Evolutionary conservation across 2,113 vertebrate species (phyloP).

Genomic region (Riparia riparia): DNA sequence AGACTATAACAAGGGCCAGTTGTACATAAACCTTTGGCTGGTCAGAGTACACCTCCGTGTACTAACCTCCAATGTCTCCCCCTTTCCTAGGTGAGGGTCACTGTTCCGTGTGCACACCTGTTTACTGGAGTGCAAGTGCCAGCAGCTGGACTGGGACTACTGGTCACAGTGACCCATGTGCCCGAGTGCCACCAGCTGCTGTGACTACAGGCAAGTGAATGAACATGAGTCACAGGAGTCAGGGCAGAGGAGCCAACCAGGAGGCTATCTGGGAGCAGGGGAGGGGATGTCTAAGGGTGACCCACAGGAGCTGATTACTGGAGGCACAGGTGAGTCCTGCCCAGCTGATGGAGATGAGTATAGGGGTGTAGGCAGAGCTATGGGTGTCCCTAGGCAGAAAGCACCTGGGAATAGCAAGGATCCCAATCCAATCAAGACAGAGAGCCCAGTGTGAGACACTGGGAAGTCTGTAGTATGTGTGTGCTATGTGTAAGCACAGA

Average conservation of each 20-base stretch:
- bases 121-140: too few species aligned
- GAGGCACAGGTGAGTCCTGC: neutral
- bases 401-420: neutral
- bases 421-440: neutral
- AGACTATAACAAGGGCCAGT: neutral
- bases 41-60: neutral
- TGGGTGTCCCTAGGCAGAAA: neutral
- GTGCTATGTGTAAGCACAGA: neutral
- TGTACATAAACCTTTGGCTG: neutral
- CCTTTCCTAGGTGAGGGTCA: neutral
- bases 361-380: neutral
- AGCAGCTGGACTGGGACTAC: neutral
- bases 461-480: neutral
- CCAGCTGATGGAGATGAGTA: neutral
- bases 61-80: neutral
- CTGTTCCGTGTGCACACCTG: fast-evolving
- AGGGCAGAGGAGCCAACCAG: neutral
- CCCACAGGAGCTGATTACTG: neutral
- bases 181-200: neutral
- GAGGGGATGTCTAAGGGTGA: neutral
- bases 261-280: neutral
- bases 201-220: neutral
- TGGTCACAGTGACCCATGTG: fast-evolving
- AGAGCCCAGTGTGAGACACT: neutral
- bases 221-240: neutral